These are phyloP conservation scores for Hippotragus niger DNA, from an alignment of 2,113 vertebrate species.

Conservation along the genomic window DNA sequence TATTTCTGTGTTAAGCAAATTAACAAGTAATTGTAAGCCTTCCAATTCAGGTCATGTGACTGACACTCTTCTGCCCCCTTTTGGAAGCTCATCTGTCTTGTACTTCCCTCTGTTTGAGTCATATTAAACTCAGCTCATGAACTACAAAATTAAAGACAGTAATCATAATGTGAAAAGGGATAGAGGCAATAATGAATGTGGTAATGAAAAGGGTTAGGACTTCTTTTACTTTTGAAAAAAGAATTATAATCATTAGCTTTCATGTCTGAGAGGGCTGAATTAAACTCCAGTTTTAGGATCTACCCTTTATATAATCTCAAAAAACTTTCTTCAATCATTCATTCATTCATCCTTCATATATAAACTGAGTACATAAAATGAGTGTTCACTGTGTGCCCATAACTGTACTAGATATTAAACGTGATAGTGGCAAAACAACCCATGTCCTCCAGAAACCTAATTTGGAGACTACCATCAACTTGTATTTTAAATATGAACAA, in stretches of 20 bases:
- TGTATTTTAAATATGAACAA: slow-evolving; percentile 5
- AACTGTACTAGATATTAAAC: neutral
- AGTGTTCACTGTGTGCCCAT: neutral
- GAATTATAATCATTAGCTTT: neutral
- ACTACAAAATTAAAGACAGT: neutral
- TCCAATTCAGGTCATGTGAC: slow-evolving; percentile 18
- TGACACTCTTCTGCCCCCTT: neutral
- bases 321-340: neutral
- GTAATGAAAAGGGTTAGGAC: neutral
- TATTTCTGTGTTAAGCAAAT: neutral
- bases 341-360: neutral
- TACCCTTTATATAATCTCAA: neutral
- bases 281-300: neutral
- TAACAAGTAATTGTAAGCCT: neutral
- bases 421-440: neutral
- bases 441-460: neutral
- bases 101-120: neutral
- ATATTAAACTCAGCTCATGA: neutral
- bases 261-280: neutral
- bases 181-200: neutral
- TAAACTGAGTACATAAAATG: neutral
- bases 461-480: neutral
- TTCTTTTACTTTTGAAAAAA: neutral
- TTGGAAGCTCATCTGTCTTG: neutral
- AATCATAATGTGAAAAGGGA: neutral